Percentiles rank a stretch among this genome's conserved stretches.
phyloP scores from a whole-genome alignment of 2,113 vertebrate genomes.

The Scomber japonicus region DNA sequence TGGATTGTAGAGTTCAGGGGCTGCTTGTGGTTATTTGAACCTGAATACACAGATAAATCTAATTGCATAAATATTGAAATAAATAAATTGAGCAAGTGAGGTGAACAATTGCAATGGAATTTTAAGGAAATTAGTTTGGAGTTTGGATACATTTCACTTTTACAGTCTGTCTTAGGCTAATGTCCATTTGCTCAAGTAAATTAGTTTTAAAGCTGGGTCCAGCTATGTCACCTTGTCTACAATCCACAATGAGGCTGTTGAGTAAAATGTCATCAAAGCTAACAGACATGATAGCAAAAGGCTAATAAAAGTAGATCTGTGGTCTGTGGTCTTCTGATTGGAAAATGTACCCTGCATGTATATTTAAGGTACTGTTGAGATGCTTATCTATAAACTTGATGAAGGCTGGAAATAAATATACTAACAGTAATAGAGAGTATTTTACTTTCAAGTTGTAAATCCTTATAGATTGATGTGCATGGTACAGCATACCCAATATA shows the following conservation, averaged over 20 bases:
- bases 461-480: background rate
- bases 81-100: too few relatives aligned
- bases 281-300: background rate
- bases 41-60: too few relatives aligned
- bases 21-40: too few relatives aligned
- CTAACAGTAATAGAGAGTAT: background rate
- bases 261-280: background rate
- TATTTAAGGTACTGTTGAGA: background rate
- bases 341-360: background rate
- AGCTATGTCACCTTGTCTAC: background rate
- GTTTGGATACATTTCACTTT: too few relatives aligned
- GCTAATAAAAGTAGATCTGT: too few relatives aligned
- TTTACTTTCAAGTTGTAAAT: background rate
- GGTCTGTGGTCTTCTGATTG: background rate
- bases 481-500: slow-evolving; percentile 1
- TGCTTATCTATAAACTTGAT: background rate
- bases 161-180: too few relatives aligned
- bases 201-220: too few relatives aligned
- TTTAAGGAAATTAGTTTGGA: background rate
- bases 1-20: too few relatives aligned
- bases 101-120: background rate
- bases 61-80: too few relatives aligned
- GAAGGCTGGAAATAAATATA: background rate
- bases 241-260: background rate
- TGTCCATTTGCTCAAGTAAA: too few relatives aligned